Base-by-base conservation (phyloP, 2,113 vertebrate genomes). In the Alligator mississippiensis region DNA sequence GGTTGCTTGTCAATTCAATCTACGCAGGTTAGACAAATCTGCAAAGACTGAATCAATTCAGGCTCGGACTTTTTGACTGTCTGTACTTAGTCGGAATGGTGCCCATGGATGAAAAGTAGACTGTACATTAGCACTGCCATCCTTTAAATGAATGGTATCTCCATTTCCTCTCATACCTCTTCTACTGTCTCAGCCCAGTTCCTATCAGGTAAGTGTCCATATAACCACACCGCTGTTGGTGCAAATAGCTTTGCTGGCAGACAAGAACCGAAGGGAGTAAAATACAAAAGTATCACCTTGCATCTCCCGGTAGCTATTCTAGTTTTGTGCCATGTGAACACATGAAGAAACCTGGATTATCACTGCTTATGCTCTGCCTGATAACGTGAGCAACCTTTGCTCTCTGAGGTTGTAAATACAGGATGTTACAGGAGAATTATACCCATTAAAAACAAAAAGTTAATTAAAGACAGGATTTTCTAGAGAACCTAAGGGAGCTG, bases 291-390 rank as follows among this genome's bases (percentile, higher is more conserved):
- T 5, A 2, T 25, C 57, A 59, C n/a, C 25, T 25, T 19, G 11
- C 27, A 14, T 21, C 25, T 66, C 83, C 0, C 7, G 57, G 27
- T 27, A 0, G 0, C 30, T 38, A 54, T 28, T 5, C 60, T 54
- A 19, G 34, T 25, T 85, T 61, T 72, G 54, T n/a, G 55, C 55
- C 16, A 9, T 77, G 19, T 19, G 58, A 3, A 55, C 21, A 13
- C 2, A 1, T 7, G 24, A 70, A 59, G 38, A 57, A 0, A 0
- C 3, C 4, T 9, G n/a, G 2, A 70, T 63, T 82, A 63, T n/a
- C 55, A 77, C 15, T 7, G 5, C 10, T 25, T 1, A 0, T 10
- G 54, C 79, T 77, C 70, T 74, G 38, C 70, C 70, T 61, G 77
- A 54, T 11, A 3, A 64, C 86, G 18, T 2, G 10, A 92, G 24